These are phyloP conservation scores for Vicugna pacos DNA, from an alignment of 2,113 vertebrate genomes.

Conservation along the genomic window DNA sequence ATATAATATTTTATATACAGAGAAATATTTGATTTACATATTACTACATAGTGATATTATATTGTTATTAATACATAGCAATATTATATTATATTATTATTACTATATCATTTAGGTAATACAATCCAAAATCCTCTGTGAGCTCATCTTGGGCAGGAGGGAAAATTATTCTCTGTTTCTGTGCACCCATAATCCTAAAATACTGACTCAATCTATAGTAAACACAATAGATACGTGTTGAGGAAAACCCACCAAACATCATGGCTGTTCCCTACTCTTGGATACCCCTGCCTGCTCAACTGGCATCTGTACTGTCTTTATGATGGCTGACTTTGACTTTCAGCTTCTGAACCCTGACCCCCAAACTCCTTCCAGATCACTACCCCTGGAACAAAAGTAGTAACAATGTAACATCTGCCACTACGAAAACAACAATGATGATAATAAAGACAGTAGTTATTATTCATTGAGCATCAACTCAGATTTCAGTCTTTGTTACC, in stretches of 20 bases:
- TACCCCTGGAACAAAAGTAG: not conserved
- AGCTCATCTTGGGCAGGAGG: not conserved
- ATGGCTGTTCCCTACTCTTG: not conserved
- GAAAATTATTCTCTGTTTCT: not conserved
- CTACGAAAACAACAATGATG: not conserved
- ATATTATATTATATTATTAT: not conserved
- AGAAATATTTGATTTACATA: not conserved
- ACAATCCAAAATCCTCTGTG: not conserved
- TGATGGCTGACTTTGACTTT: not conserved
- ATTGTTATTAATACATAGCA: not conserved
- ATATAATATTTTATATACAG: not conserved
- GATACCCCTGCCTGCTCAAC: not conserved
- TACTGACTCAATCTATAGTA: not conserved
- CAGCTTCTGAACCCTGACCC: not conserved
- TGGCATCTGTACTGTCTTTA: not conserved
- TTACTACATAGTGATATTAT: not conserved
- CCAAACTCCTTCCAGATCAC: not conserved
- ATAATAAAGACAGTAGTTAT: not conserved
- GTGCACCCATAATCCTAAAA: not conserved
- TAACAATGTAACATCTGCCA: not conserved
- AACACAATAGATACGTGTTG: not conserved
- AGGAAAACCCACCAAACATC: not conserved
- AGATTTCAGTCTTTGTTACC: not conserved
- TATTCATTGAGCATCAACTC: not conserved
- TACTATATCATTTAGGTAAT: not conserved